Conservation (phyloP, 1,140 invertebrate species). For the Fopius arisanus region DNA sequence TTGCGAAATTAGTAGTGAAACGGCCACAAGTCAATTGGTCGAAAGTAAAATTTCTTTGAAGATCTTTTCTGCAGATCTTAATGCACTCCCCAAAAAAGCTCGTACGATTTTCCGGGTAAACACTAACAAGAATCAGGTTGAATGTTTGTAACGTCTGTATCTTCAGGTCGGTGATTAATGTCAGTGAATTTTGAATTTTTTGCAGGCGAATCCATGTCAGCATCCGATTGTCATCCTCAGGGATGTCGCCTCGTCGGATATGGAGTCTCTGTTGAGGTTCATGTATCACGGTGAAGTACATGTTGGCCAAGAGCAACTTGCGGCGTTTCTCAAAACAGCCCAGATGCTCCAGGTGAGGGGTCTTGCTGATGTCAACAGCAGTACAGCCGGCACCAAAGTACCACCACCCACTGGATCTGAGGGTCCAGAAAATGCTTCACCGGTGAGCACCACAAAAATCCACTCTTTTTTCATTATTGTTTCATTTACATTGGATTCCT, state of each 20-base stretch:
- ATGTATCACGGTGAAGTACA: constrained; percentile 96
- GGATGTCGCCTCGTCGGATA: constrained; percentile 87
- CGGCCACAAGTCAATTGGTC: too few species aligned
- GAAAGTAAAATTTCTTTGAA: too few species aligned
- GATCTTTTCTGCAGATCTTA: too few species aligned
- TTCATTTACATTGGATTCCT: too few species aligned
- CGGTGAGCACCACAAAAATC: constrained; percentile 42
- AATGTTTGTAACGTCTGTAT: too few species aligned
- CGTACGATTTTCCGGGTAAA: too few species aligned
- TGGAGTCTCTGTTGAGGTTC: constrained; percentile 90
- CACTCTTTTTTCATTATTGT: neutral
- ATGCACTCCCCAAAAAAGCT: too few species aligned
- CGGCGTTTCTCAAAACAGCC: constrained; percentile 88
- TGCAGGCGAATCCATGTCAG: constrained; percentile 87
- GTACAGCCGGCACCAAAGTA: constrained; percentile 63
- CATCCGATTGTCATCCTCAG: constrained; percentile 92
- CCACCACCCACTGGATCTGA: constrained; percentile 54
- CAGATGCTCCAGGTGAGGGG: constrained; percentile 91
- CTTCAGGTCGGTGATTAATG: too few species aligned
- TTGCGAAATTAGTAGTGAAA: too few species aligned
- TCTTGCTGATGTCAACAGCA: constrained; percentile 81
- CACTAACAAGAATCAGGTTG: too few species aligned
- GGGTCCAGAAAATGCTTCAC: constrained; percentile 56
- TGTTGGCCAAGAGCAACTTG: constrained; percentile 88
- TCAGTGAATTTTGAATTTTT: constrained; percentile 29